Base-by-base conservation (phyloP, 23 tunicate species). In the Phallusia fumigata region DNA sequence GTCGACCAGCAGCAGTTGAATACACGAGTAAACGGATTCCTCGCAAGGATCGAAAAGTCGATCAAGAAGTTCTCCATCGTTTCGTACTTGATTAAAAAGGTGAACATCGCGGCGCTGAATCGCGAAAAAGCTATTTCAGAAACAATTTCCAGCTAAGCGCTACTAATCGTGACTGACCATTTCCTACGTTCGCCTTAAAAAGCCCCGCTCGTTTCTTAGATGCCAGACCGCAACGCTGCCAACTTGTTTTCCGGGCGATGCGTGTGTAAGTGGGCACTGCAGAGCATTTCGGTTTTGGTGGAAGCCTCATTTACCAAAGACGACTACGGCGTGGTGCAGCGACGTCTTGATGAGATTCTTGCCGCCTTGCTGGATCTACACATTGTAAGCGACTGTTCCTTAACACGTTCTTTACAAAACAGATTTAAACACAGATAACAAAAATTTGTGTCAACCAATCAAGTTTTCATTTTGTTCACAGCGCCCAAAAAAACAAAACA, bases 241-340 rank as follows among this genome's bases (percentile, higher is more conserved):
- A 87, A 84, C 65, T 32, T 87, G 22, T 92, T 77, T 47, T 75
- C 88, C 24, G 80, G 88, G 19, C 89, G 84, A 50, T 31, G 76
- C 36, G 84, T 92, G 49, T 52, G 79, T 80, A 78, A 77, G 79
- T 92, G 88, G 91, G 86, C 88, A 32, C 65, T 92, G 51, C 92
- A 84, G 73, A 87, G 84, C 53, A 31, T 87, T 34, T 92, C 97
- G 18, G 52, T 52, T 21, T 53, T 92, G n/a, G 77, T 75, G 10
- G 88, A 87, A 5, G 83, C 84, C 31, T 92, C 97, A 16, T 21
- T 92, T 19, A n/a, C 35, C 10, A 91, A 92, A 76, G 97, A 92
- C 47, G 79, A 84, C 11, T 92, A 52, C 73, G 97, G 97, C 13
- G 81, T 87, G n/a, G 97, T 87, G n/a, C 97, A 92, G 76, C 53